Conservation (phyloP, 2,797 vertebrate genomes). For the Gallinago nigripennis region DNA sequence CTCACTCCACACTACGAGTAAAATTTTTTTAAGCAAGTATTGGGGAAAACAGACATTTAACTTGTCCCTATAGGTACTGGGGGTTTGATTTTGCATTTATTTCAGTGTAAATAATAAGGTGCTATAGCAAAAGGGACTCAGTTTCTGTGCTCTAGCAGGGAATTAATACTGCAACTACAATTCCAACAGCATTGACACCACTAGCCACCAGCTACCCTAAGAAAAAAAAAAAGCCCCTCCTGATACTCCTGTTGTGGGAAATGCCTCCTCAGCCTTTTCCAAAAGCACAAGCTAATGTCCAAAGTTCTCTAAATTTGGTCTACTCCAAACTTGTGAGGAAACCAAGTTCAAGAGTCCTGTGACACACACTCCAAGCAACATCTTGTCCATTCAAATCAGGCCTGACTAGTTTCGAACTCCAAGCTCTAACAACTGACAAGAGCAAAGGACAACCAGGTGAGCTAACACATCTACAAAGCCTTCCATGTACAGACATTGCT, state of each 20-base stretch:
- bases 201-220: neutral
- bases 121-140: neutral
- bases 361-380: fast-evolving
- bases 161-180: neutral
- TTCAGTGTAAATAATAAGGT: neutral
- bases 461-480: neutral
- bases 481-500: neutral
- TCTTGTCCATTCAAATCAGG: neutral
- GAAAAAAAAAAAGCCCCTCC: neutral
- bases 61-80: neutral
- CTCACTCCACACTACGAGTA: neutral
- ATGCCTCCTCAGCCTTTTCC: neutral
- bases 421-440: neutral
- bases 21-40: neutral
- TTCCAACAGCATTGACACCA: neutral
- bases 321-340: neutral
- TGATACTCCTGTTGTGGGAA: neutral
- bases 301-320: neutral
- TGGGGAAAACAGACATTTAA: neutral
- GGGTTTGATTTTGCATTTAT: neutral
- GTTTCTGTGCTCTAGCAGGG: neutral
- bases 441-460: neutral
- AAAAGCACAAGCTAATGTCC: neutral
- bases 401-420: fast-evolving
- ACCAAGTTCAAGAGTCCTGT: neutral